Base-by-base conservation (phyloP, 2,888 invertebrate species). In the Mactromeris polynyma region DNA sequence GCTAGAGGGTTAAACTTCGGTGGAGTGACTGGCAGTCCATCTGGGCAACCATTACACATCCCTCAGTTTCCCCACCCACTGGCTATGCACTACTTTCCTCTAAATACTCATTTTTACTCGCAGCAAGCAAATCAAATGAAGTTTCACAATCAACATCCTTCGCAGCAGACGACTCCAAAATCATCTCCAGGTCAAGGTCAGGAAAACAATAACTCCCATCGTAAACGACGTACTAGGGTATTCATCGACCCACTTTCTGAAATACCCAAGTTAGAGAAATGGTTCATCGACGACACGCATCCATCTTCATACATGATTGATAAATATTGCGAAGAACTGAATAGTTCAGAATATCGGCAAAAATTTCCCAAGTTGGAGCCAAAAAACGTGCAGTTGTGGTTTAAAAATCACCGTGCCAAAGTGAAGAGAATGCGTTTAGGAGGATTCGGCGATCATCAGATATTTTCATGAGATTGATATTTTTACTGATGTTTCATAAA, bases 301-400 rank as follows among this genome's bases (percentile, higher is more conserved):
- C 99, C 99, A 64, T 99, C 99, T 94, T 99, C 99, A 97, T 98
- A 99, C 97, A 97, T 99, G 96, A 99, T 99, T 95, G 98, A 99
- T 94, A 99, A 99, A 97, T 99, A 99, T 97, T 99, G 99, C 2
- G 99, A 99, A 96, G 99, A 99, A 96, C 97, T 99, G 94, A 99
- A 99, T 97, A 98, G 98, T 92, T 99, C 99, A 98, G 98, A 99
- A 84, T 99, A 99, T 97, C 97, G 99, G 96, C 99, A 99, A 97
- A 99, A 99, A 97, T 99, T 99, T 97, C 99, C 99, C 0, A 98
- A 99, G n/a, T 97, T 99, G 91, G 99, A 99, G 97, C 99, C 99
- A 77, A 99, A 99, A 97, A 99, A 99, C 96, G 99, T 99, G 93
- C 99, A 99, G 97, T 99, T 99, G 97, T 99, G 99, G 99, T 99